Conservation (phyloP, 2,113 vertebrate genomes). For the Alligator sinensis region DNA sequence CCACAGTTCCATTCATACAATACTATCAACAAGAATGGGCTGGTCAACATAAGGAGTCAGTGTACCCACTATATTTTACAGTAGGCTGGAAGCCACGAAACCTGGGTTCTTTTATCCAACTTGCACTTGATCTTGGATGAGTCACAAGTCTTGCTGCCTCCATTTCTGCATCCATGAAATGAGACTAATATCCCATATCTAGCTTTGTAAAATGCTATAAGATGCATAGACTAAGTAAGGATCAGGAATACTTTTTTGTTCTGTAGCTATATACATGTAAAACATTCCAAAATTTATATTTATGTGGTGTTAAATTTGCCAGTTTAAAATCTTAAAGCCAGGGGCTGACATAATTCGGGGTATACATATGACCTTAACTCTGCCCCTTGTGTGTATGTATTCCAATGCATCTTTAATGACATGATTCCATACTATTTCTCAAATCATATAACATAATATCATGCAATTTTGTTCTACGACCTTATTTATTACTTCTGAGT, state of each 20-base stretch:
- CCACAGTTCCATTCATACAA: not conserved
- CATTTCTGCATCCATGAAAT: not conserved
- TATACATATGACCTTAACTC: conserved; percentile 21
- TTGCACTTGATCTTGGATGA: not conserved
- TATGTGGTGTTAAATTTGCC: not conserved
- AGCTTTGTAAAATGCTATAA: not conserved
- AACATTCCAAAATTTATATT: not conserved
- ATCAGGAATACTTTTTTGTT: not conserved
- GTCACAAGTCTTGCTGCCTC: not conserved
- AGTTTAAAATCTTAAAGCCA: conserved; percentile 22
- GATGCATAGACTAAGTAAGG: not conserved
- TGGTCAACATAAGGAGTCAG: not conserved
- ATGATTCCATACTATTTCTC: conserved; percentile 40
- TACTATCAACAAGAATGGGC: not conserved
- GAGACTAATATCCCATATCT: rapidly evolving
- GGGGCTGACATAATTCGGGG: not conserved
- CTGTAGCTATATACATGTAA: not conserved
- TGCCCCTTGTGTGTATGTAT: not conserved
- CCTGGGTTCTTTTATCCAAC: rapidly evolving
- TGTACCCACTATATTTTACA: not conserved
- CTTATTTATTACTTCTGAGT: conserved; percentile 76
- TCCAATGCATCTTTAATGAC: conserved; percentile 41
- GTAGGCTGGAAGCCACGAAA: not conserved
- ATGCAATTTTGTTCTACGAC: conserved; percentile 64
- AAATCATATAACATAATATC: conserved; percentile 69